Percentiles rank a stretch among this genome's conserved stretches.
These are phyloP conservation scores for Notocelia uddmanniana DNA, from an alignment of 2,888 invertebrate species.

Conservation along the genomic window DNA sequence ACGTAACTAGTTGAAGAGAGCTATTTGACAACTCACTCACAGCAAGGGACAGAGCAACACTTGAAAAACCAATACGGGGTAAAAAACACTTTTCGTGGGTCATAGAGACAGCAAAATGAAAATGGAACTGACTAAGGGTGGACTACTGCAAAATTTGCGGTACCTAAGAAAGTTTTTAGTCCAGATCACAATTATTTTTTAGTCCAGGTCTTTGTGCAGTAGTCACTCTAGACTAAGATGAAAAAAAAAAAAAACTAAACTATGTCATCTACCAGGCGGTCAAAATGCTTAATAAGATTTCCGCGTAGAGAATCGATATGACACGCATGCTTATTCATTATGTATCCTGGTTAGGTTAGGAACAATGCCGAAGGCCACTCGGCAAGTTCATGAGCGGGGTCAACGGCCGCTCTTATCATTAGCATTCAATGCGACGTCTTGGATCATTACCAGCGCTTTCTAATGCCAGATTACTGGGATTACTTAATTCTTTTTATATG, in stretches of 20 bases:
- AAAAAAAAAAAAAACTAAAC: conserved; percentile 25
- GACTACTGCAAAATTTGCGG: not conserved
- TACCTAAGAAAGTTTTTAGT: not conserved
- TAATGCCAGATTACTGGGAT: conserved; percentile 55
- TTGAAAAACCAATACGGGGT: too few species aligned
- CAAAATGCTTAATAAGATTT: conserved; percentile 15
- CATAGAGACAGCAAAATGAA: not conserved
- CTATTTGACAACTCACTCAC: too few species aligned
- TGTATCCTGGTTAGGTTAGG: conserved; percentile 45
- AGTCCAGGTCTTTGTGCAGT: not conserved
- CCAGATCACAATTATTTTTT: not conserved
- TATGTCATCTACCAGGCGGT: conserved; percentile 15
- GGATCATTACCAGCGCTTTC: conserved; percentile 60
- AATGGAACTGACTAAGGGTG: not conserved
- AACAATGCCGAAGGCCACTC: conserved; percentile 69
- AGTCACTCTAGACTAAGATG: conserved; percentile 7
- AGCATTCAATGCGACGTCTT: conserved; percentile 72
- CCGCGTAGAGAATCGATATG: conserved; percentile 36
- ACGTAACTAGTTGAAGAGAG: not conserved
- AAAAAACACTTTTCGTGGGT: not conserved
- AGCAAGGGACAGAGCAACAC: too few species aligned
- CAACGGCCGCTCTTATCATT: conserved; percentile 80
- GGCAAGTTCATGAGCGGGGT: conserved; percentile 78
- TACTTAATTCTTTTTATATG: conserved; percentile 44
- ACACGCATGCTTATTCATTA: conserved; percentile 40